Evolutionary conservation across 2,797 vertebrate genomes (phyloP).

Genomic region (Apogon hyalosoma): DNA sequence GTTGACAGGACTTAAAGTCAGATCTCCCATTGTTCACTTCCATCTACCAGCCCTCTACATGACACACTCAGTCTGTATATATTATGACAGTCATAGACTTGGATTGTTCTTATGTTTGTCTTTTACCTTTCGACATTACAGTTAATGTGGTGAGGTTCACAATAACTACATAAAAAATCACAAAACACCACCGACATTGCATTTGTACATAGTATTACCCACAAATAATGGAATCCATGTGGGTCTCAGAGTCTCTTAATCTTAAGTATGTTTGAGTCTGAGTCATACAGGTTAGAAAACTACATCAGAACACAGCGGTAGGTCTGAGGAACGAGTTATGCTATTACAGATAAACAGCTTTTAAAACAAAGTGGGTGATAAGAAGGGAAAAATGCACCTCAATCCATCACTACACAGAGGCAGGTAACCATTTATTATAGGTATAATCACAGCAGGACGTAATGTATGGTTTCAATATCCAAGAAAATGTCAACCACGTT

Average conservation of each 20-base stretch:
- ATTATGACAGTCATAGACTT: conserved; percentile 5
- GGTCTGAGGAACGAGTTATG: conserved; percentile 26
- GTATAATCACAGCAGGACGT: conserved; percentile 5
- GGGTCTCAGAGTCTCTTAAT: conserved; percentile 26
- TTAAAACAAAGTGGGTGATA: conserved; percentile 18
- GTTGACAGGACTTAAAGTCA: conserved; percentile 58
- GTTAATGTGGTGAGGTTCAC: conserved; percentile 22
- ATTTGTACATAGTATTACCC: conserved; percentile 34
- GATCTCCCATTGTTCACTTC: conserved; percentile 55
- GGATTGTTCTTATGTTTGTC: neutral
- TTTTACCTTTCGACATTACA: neutral
- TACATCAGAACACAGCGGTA: conserved; percentile 23
- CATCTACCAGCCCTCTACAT: conserved; percentile 46
- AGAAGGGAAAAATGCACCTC: conserved; percentile 1
- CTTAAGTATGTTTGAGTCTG: conserved; percentile 19
- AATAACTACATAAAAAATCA: conserved; percentile 12
- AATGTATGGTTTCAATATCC: neutral
- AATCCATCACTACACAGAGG: conserved; percentile 7
- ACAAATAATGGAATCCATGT: conserved; percentile 41
- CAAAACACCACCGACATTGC: conserved; percentile 20
- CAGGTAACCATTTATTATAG: neutral
- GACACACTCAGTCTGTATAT: conserved; percentile 20
- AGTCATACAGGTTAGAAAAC: conserved; percentile 26
- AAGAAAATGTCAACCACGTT: conserved; percentile 4
- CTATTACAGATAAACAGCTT: conserved; percentile 37